A percentile compares a stretch with the other conserved stretches of the same genome.
phyloP scores from a whole-genome alignment of 2,113 vertebrate species.

The Syngnathus floridae region DNA sequence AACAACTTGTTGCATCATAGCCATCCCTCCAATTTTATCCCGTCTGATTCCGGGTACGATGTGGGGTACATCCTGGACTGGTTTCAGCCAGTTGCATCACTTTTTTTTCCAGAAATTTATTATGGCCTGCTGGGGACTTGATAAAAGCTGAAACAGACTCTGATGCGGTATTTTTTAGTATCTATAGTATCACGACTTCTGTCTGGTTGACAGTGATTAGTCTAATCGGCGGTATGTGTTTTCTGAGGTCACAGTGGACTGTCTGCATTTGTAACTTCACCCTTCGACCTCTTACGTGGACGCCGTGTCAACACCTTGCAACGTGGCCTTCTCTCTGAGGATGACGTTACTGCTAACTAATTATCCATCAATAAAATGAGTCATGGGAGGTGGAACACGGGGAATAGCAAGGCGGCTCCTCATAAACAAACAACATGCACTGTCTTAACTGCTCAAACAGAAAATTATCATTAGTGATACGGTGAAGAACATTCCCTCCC shows the following conservation, averaged over 20 bases:
- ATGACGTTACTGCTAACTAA: constrained; percentile 11
- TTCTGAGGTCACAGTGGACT: background rate
- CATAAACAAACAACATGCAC: background rate
- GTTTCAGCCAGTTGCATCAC: too few species aligned
- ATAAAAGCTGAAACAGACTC: background rate
- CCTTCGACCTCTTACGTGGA: constrained; percentile 16
- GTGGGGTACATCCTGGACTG: too few species aligned
- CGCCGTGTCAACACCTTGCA: constrained; percentile 17
- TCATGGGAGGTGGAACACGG: constrained; percentile 9
- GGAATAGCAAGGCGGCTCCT: background rate
- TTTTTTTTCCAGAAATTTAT: background rate
- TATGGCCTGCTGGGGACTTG: background rate
- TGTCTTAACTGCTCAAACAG: background rate
- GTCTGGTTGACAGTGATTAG: background rate
- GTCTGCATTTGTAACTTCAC: background rate
- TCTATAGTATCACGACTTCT: background rate
- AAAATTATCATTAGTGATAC: background rate
- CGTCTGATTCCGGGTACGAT: too few species aligned
- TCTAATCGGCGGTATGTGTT: background rate
- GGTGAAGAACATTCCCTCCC: too few species aligned
- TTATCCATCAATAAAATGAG: constrained; percentile 24
- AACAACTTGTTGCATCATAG: too few species aligned
- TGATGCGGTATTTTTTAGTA: background rate
- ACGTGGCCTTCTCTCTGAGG: background rate
- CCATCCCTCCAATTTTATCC: too few species aligned